A percentile compares a stretch with the other conserved stretches of the same genome.
These are phyloP conservation scores for Eurytoma californica DNA, from an alignment of 2,888 invertebrate genomes.

Conservation along the genomic window DNA sequence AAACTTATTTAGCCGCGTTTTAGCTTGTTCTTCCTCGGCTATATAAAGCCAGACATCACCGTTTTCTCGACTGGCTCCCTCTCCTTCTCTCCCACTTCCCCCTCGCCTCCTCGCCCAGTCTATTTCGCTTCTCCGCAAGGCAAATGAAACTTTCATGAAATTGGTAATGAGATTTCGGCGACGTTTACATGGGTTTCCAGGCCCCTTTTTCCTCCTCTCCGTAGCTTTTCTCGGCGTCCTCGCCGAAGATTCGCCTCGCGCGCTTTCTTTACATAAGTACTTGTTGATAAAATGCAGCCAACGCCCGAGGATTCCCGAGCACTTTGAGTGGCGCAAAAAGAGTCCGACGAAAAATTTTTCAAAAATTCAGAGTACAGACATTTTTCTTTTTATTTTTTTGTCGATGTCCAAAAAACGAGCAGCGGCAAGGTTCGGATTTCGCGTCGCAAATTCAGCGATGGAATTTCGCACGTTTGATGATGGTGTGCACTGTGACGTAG, in stretches of 20 bases:
- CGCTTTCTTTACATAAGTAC: background rate
- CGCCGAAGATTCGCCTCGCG: background rate
- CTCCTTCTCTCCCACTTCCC: background rate
- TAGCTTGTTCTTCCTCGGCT: background rate
- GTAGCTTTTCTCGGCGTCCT: background rate
- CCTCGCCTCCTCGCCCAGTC: background rate
- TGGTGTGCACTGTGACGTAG: no score
- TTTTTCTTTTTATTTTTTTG: no score
- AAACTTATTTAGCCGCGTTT: no score
- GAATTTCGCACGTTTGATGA: no score
- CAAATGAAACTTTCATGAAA: conserved; percentile 51
- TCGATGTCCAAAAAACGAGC: no score
- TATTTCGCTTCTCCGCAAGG: conserved; percentile 27
- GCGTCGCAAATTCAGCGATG: no score
- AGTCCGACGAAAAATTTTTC: no score
- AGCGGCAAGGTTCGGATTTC: no score
- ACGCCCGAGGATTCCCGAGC: no score
- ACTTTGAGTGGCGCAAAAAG: no score
- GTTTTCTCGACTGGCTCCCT: background rate
- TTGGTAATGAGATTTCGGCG: conserved; percentile 44
- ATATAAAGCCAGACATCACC: background rate
- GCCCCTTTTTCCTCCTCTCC: background rate
- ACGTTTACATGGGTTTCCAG: conserved; percentile 44
- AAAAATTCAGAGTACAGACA: no score
- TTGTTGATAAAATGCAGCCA: background rate